Percentiles rank a stretch among this genome's conserved stretches.
phyloP scores from a whole-genome alignment of 2,888 invertebrate genomes.

The Tetranychus piercei region DNA sequence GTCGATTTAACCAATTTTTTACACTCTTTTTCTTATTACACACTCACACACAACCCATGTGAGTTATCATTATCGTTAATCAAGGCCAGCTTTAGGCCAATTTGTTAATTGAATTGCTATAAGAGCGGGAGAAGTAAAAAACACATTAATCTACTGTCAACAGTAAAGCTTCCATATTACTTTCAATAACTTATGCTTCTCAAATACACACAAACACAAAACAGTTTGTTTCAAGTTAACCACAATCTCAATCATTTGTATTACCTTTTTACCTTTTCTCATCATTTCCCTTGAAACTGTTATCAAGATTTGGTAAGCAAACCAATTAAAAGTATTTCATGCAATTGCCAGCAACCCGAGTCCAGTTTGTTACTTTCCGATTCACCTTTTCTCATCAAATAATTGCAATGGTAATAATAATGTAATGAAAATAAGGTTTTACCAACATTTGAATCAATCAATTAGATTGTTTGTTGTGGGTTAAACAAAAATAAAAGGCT shows the following conservation, averaged over 20 bases:
- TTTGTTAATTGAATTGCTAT: background rate
- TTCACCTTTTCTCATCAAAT: too few species aligned
- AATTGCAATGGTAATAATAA: too few species aligned
- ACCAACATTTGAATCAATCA: too few species aligned
- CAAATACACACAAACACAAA: too few species aligned
- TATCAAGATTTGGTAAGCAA: background rate
- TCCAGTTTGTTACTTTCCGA: too few species aligned
- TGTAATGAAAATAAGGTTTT: too few species aligned
- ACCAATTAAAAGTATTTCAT: background rate
- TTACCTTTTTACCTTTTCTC: background rate
- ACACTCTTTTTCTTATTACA: background rate
- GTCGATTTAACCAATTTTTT: background rate
- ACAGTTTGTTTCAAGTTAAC: too few species aligned
- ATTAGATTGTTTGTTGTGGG: too few species aligned
- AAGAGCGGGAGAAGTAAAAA: background rate
- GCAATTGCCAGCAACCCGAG: background rate
- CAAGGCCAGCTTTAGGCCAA: background rate
- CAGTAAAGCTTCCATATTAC: background rate
- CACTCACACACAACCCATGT: background rate
- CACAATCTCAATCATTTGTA: background rate
- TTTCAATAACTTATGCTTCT: too few species aligned
- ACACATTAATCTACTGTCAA: background rate
- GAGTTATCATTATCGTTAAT: background rate
- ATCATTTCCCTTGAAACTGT: background rate
- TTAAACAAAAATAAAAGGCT: too few species aligned